Conservation (phyloP, 2,113 vertebrate genomes). For the Dendrocopos noguchii region DNA sequence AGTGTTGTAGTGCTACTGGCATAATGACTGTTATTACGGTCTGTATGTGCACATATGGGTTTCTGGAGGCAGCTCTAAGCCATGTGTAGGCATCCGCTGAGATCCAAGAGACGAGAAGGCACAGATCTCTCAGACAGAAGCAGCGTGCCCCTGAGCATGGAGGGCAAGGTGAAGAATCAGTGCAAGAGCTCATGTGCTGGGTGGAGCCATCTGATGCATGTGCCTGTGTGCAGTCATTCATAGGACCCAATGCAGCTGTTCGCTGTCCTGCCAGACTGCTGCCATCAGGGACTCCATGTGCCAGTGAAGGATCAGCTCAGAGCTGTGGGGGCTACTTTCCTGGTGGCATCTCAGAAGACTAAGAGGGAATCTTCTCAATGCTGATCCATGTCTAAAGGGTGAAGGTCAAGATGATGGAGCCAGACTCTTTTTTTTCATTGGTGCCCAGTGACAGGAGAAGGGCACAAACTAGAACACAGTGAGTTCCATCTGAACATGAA, state of each 20-base stretch:
- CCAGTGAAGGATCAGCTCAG: rapidly evolving
- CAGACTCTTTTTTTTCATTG: neutral
- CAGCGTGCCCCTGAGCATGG: neutral
- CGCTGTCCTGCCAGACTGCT: neutral
- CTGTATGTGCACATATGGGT: constrained; percentile 25
- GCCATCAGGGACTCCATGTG: rapidly evolving
- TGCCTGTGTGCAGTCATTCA: rapidly evolving
- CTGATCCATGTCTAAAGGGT: neutral
- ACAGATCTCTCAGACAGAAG: neutral
- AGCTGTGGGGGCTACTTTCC: neutral
- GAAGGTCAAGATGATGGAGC: neutral
- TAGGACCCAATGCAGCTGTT: neutral
- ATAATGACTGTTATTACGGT: neutral
- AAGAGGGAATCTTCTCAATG: neutral
- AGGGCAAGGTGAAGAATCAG: neutral
- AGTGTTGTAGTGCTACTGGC: neutral
- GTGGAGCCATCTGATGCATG: neutral
- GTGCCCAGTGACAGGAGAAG: neutral
- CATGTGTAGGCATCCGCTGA: neutral
- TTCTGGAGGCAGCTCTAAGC: constrained; percentile 34
- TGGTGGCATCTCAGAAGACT: neutral
- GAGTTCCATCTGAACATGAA: neutral
- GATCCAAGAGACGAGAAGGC: constrained; percentile 13
- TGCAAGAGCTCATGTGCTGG: neutral
- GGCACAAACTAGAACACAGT: neutral